Evolutionary conservation across 2,888 invertebrate genomes (phyloP), one percentile per base, ranked within the genome.

Genomic region (Minunthozetes semirufus): DNA sequence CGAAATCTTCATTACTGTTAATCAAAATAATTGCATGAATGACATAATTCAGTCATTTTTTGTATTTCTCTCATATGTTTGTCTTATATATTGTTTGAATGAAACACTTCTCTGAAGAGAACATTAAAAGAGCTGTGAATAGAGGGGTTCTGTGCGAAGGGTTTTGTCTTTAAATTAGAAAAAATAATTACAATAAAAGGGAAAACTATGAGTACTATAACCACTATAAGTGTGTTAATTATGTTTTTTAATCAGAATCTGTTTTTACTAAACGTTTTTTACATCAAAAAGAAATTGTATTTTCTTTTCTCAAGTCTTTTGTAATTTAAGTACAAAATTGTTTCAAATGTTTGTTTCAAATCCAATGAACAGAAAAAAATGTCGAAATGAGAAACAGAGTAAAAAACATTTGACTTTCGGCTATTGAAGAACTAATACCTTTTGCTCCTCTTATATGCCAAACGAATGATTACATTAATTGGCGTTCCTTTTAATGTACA

Each of bases 1-100:
- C 56, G 56, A 56, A 56, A 56, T 56, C 56, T 56, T 56, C 56
- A 56, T 56, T 56, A 56, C 11, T 25, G 56, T 22, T 25, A 56
- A 56, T 56, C 56, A 56, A 56, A 56, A 22, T 22, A 0, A 50
- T 56, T 22, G 22, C 56, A 25, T 22, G 56, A 56, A 56, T 56
- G 56, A 56, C 56, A 56, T 56, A 56, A 56, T 56, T 50, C 50
- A 50, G n/a, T 50, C 50, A 48, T 9, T 48, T 48, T 48, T 48
- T 48, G 5, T 19, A 53, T 53, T 53, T 33, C 53, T 19, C 53
- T 53, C 8, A 33, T 33, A 22, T 38, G 33, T n/a, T 63, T 29
- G 11, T 17, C 33, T 33, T 63, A 2, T 9, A 15, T 27, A 27
- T 2, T 22, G 3, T 29, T 27, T 53, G 19, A 11, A 53, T 17